A percentile compares a stretch with the other conserved stretches of the same genome.
These are phyloP conservation scores for Camptogramma bilineatum DNA, from an alignment of 2,888 invertebrate species.

Conservation along the genomic window DNA sequence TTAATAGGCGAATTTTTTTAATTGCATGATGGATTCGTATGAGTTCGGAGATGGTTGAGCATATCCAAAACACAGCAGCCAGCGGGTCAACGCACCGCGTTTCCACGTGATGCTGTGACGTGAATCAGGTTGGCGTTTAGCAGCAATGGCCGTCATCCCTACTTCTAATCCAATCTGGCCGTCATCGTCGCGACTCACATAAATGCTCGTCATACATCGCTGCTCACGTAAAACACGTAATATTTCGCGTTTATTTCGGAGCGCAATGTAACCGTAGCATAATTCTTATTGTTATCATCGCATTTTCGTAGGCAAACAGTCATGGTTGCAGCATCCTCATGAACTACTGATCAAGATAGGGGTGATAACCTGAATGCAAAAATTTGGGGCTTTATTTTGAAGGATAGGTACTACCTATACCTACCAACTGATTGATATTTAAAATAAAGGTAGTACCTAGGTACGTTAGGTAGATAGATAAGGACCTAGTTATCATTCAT, in stretches of 20 bases:
- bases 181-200: conserved; percentile 46
- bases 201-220: conserved; percentile 54
- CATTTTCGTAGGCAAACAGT: background rate
- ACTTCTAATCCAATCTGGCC: conserved; percentile 64
- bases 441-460: conserved; percentile 24
- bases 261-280: conserved; percentile 42
- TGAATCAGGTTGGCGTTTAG: conserved; percentile 51
- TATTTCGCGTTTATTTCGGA: conserved; percentile 36
- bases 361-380: conserved; percentile 66
- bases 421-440: conserved; percentile 56
- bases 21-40: conserved; percentile 60
- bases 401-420: too few species aligned
- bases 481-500: conserved; percentile 48
- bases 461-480: too few species aligned
- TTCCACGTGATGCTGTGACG: conserved; percentile 78
- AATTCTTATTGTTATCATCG: conserved; percentile 35
- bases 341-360: background rate
- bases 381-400: conserved; percentile 70
- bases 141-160: conserved; percentile 61
- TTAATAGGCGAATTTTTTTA: conserved; percentile 57
- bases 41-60: conserved; percentile 56
- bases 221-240: conserved; percentile 42
- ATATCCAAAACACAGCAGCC: conserved; percentile 80
- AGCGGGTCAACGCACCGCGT: conserved; percentile 74
- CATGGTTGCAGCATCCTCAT: background rate